Evolutionary conservation across 2,888 invertebrate species (phyloP).

Genomic region (Dromius quadrimaculatus): DNA sequence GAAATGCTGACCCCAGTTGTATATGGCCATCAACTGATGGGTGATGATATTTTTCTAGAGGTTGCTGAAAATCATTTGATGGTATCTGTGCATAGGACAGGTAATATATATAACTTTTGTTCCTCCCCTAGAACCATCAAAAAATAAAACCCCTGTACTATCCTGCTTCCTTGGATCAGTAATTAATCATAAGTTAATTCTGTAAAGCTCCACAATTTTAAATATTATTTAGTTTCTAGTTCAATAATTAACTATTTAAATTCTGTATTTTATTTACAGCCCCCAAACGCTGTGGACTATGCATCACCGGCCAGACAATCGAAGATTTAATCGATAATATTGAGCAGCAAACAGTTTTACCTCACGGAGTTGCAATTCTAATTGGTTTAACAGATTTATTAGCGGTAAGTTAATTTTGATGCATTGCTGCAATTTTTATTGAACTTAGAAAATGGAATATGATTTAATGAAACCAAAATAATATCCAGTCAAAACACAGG

Average conservation of each 20-base stretch:
- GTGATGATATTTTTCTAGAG: conserved; percentile 10
- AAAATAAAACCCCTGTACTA: too few relatives aligned
- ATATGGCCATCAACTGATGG: conserved; percentile 16
- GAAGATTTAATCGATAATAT: conserved; percentile 19
- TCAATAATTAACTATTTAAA: not conserved
- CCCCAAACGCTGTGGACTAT: conserved; percentile 17
- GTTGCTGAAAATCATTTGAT: conserved; percentile 6
- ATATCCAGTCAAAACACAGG: too few relatives aligned
- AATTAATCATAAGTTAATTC: too few relatives aligned
- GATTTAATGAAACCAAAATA: too few relatives aligned
- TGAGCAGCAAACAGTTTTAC: not conserved
- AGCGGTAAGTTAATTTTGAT: conserved; percentile 4
- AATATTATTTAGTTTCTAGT: too few relatives aligned
- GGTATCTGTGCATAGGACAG: not conserved
- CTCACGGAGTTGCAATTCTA: conserved; percentile 11
- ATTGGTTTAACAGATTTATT: conserved; percentile 14
- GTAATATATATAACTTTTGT: too few relatives aligned
- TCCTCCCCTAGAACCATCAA: too few relatives aligned
- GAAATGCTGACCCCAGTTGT: conserved; percentile 8
- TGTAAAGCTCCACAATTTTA: too few relatives aligned
- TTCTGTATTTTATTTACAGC: conserved; percentile 2
- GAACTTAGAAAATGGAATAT: too few relatives aligned
- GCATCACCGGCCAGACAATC: conserved; percentile 13
- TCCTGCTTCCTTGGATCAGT: too few relatives aligned
- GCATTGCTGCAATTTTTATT: too few relatives aligned